These are phyloP conservation scores for Catocala sponsa DNA, from an alignment of 2,888 invertebrate genomes.

Conservation along the genomic window DNA sequence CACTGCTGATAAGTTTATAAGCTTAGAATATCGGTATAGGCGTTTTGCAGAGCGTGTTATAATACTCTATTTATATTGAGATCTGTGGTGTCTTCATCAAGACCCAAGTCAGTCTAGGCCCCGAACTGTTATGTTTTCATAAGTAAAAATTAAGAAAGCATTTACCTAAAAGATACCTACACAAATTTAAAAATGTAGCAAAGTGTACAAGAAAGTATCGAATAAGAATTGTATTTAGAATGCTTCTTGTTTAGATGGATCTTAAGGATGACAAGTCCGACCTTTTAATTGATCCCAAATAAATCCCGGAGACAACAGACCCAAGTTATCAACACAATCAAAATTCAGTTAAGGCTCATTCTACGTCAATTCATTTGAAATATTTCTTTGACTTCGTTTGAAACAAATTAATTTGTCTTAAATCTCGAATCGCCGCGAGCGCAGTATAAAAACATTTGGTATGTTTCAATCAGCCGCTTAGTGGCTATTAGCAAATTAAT, in stretches of 20 bases:
- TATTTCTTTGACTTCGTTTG: constrained; percentile 29
- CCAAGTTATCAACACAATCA: constrained; percentile 52
- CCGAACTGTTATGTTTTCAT: no score
- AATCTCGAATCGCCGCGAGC: constrained; percentile 42
- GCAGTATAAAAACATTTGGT: constrained; percentile 37
- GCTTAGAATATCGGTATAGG: no score
- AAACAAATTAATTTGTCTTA: constrained; percentile 46
- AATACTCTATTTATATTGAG: no score
- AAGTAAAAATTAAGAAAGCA: no score
- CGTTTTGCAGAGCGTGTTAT: no score
- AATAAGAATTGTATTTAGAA: not conserved
- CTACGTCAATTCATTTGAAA: constrained; percentile 40
- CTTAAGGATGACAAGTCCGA: constrained; percentile 6
- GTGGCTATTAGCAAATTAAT: constrained; percentile 44
- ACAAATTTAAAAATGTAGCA: no score
- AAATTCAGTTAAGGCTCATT: constrained; percentile 46
- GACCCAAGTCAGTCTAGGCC: no score
- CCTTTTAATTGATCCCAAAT: constrained; percentile 54
- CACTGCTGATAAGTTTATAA: no score
- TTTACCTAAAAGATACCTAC: no score
- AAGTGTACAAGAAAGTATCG: no score
- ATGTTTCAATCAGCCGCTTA: constrained; percentile 32
- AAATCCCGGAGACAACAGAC: constrained; percentile 57
- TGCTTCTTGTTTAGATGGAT: not conserved
- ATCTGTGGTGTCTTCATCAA: no score